phyloP scores from a whole-genome alignment of 2,888 invertebrate species.

The Epinotia bilunana region DNA sequence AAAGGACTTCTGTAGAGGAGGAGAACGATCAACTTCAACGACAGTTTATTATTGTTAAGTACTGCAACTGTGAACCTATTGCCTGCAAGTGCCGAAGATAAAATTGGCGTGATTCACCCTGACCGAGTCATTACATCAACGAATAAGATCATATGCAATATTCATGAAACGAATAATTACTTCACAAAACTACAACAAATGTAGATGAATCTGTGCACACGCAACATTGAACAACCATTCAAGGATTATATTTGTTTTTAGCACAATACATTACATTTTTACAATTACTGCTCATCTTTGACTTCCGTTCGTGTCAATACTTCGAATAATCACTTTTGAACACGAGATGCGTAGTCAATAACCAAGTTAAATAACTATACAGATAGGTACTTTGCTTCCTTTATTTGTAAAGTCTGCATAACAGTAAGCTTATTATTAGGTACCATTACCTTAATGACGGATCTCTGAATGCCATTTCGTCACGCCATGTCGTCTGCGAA shows the following conservation, averaged over 20 bases:
- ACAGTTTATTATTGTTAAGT: too few relatives aligned
- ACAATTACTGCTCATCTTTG: not conserved
- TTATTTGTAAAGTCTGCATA: slow-evolving; percentile 36
- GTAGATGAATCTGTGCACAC: not conserved
- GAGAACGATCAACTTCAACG: too few relatives aligned
- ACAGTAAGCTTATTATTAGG: slow-evolving; percentile 20
- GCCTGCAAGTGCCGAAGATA: too few relatives aligned
- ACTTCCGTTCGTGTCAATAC: slow-evolving; percentile 14
- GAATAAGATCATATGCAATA: too few relatives aligned
- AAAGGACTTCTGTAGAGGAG: not conserved
- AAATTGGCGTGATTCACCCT: too few relatives aligned
- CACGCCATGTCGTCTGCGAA: slow-evolving; percentile 22
- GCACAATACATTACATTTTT: slow-evolving; percentile 2
- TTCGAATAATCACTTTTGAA: slow-evolving; percentile 4
- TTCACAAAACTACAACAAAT: too few relatives aligned
- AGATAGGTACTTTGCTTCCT: slow-evolving; percentile 11
- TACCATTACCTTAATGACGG: slow-evolving; percentile 32
- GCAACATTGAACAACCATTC: not conserved
- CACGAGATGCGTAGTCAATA: slow-evolving; percentile 17
- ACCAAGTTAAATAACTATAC: not conserved
- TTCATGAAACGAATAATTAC: too few relatives aligned
- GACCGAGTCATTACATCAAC: too few relatives aligned
- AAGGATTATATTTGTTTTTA: not conserved
- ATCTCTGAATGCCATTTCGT: slow-evolving; percentile 33
- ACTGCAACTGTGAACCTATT: too few relatives aligned